A percentile compares a stretch with the other conserved stretches of the same genome.
These are phyloP conservation scores for Aphelenchoides fujianensis DNA, from an alignment of 1,140 invertebrate species.

Conservation along the genomic window DNA sequence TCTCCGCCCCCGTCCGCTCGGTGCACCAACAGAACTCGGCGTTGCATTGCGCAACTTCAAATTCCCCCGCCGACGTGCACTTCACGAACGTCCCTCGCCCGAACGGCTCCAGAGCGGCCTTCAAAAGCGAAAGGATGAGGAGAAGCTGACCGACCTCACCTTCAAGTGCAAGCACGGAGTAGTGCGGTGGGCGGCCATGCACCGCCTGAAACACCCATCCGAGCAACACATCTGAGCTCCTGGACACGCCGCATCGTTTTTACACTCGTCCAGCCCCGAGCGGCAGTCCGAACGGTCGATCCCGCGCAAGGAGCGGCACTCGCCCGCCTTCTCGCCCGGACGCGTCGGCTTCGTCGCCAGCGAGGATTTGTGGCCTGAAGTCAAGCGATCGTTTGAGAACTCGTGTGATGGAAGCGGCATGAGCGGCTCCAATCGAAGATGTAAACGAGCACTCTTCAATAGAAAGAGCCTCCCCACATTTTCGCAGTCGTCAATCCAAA, in stretches of 20 bases:
- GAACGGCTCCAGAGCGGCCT: constrained; percentile 25
- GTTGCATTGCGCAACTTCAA: constrained; percentile 47
- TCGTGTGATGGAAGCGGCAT: too few relatives aligned
- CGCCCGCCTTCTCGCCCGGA: constrained; percentile 25
- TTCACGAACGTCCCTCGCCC: constrained; percentile 32
- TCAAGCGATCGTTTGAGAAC: too few relatives aligned
- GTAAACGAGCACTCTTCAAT: too few relatives aligned
- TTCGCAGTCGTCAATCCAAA: too few relatives aligned
- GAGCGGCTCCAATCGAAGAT: too few relatives aligned
- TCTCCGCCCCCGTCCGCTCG: constrained; percentile 38
- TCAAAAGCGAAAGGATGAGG: too few relatives aligned
- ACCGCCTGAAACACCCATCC: constrained; percentile 49
- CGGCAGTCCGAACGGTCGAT: constrained; percentile 25
- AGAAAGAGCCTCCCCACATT: too few relatives aligned
- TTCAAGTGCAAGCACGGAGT: constrained; percentile 53
- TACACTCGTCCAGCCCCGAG: constrained; percentile 36
- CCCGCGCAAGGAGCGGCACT: constrained; percentile 17
- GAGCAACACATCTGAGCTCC: constrained; percentile 53
- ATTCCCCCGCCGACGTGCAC: constrained; percentile 45
- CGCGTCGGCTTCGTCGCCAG: constrained; percentile 21
- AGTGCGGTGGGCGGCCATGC: constrained; percentile 43
- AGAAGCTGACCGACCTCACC: constrained; percentile 20
- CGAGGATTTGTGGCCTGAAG: constrained; percentile 10
- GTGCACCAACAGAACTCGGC: constrained; percentile 51
- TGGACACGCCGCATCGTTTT: constrained; percentile 38